Evolutionary conservation across 2,797 vertebrate species (phyloP).

Genomic region (Orientallactaga sibirica): DNA sequence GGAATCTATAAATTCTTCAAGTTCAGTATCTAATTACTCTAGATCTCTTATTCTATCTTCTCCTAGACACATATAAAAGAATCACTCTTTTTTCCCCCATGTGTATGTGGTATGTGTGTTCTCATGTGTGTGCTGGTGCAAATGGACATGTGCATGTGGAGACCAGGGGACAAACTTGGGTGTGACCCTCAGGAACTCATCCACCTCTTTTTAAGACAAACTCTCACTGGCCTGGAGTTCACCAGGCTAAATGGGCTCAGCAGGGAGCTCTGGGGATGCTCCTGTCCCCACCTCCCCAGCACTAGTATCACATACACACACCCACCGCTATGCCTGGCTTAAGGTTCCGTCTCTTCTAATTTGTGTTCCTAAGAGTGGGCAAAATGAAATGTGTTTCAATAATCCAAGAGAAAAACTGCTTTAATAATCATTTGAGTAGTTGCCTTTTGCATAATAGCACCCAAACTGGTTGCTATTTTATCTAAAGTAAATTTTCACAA

Average conservation of each 20-base stretch:
- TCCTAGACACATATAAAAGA: background rate
- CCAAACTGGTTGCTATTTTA: background rate
- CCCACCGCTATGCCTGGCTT: no score
- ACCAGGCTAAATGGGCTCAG: no score
- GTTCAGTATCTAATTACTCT: background rate
- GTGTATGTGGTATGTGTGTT: no score
- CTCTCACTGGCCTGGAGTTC: no score
- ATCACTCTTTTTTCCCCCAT: background rate
- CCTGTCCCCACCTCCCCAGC: no score
- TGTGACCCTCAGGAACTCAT: no score
- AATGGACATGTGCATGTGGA: no score
- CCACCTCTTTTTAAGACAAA: no score
- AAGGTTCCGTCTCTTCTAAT: background rate
- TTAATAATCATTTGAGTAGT: background rate
- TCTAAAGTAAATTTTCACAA: slow-evolving; percentile 40
- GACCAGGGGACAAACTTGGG: no score
- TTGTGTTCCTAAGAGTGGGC: background rate
- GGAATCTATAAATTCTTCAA: background rate
- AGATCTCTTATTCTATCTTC: background rate
- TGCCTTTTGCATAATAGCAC: background rate
- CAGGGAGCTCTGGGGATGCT: no score
- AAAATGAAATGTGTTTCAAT: background rate
- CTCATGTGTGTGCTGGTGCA: no score
- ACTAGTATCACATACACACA: no score
- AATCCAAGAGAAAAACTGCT: background rate